These are phyloP conservation scores for Oreocharis arfaki DNA, from an alignment of 2,113 vertebrate species.

Conservation along the genomic window DNA sequence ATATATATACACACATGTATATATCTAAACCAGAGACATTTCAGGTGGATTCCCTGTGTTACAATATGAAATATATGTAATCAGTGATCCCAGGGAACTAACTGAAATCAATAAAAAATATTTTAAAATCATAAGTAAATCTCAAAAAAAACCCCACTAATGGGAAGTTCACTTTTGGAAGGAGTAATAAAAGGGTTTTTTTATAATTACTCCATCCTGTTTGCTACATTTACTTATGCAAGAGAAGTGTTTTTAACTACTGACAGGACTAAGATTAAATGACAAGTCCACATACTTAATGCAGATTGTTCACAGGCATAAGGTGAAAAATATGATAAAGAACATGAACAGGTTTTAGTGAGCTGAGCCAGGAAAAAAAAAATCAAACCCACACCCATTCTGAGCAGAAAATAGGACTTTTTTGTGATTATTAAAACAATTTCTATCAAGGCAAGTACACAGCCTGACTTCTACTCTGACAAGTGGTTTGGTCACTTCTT, in stretches of 20 bases:
- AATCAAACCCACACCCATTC: not conserved
- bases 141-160: not conserved
- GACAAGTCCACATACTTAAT: not conserved
- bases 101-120: not conserved
- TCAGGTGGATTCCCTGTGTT: not conserved
- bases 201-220: not conserved
- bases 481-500: not conserved
- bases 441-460: not conserved
- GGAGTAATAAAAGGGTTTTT: not conserved
- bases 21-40: too few relatives aligned
- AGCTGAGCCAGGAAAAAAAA: not conserved
- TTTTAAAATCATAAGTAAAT: not conserved
- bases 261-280: not conserved
- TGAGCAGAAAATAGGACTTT: not conserved
- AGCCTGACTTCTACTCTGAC: not conserved
- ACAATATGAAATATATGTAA: not conserved
- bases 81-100: not conserved
- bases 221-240: not conserved
- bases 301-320: not conserved
- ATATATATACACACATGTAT: not conserved
- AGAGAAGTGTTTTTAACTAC: not conserved
- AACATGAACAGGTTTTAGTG: slow-evolving; percentile 2
- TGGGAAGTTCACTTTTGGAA: not conserved
- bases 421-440: not conserved
- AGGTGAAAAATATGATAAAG: not conserved